A percentile compares a stretch with the other conserved stretches of the same genome.
These are phyloP conservation scores for Meloe dianella DNA, from an alignment of 2,888 invertebrate genomes.

Conservation along the genomic window DNA sequence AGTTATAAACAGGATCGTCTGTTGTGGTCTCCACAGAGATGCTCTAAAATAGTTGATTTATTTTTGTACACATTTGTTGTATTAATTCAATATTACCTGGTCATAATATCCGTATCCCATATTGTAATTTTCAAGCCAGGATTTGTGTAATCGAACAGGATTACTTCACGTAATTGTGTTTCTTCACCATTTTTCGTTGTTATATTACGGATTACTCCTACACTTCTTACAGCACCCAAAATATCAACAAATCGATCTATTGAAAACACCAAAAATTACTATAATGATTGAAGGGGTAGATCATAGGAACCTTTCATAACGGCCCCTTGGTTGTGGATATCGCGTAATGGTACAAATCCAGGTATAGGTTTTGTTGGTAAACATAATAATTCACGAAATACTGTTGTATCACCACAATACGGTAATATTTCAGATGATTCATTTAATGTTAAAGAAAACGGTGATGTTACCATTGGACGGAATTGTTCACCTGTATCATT, in stretches of 20 bases:
- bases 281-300: neutral
- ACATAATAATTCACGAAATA: constrained; percentile 63
- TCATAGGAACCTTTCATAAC: constrained; percentile 41
- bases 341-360: constrained; percentile 63
- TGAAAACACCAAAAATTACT: neutral
- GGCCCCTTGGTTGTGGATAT: constrained; percentile 61
- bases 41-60: constrained; percentile 61
- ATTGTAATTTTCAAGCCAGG: constrained; percentile 67
- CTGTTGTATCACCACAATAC: constrained; percentile 64
- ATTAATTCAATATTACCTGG: constrained; percentile 58
- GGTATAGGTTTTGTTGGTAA: constrained; percentile 71
- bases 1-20: constrained; percentile 74
- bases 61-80: neutral
- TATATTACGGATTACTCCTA: constrained; percentile 68
- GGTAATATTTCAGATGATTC: constrained; percentile 67
- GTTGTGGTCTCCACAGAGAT: constrained; percentile 70
- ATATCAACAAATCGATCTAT: constrained; percentile 67
- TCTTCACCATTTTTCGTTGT: constrained; percentile 67
- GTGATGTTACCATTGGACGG: constrained; percentile 71
- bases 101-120: constrained; percentile 76
- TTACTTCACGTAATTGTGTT: constrained; percentile 68
- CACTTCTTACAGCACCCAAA: constrained; percentile 69
- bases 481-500: constrained; percentile 66
- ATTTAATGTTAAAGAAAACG: constrained; percentile 69
- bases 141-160: constrained; percentile 68